Conservation (phyloP, 2,113 vertebrate species). For the Neoarius graeffei region DNA sequence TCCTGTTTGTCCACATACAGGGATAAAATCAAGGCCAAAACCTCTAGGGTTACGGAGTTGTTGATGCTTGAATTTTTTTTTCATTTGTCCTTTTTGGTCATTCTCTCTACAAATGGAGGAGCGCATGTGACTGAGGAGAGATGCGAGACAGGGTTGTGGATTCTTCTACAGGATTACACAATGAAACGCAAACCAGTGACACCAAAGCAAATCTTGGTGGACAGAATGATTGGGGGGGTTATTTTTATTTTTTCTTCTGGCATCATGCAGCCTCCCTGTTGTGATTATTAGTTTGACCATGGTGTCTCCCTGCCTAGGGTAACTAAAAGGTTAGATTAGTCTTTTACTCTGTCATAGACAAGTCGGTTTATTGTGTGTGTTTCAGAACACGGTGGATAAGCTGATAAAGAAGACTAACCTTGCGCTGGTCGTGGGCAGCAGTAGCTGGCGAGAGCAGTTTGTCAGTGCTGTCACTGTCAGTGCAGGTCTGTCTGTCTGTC, state of each 20-base stretch:
- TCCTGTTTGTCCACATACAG: background rate
- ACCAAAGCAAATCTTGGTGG: constrained; percentile 22
- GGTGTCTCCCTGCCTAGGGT: background rate
- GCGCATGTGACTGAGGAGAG: constrained; percentile 24
- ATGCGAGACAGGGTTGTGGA: constrained; percentile 13
- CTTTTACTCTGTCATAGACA: constrained; percentile 25
- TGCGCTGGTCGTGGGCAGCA: constrained; percentile 82
- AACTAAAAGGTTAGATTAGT: constrained; percentile 5
- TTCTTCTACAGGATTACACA: constrained; percentile 5
- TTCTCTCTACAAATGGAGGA: background rate
- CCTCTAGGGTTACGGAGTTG: too few species aligned
- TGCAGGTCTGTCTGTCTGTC: constrained; percentile 71
- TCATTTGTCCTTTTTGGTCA: background rate
- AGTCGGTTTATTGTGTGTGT: constrained; percentile 7
- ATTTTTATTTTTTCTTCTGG: background rate
- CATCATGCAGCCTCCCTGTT: background rate
- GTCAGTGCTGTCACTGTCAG: constrained; percentile 83
- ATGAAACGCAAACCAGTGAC: background rate
- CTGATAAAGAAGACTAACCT: constrained; percentile 85
- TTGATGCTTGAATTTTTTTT: background rate
- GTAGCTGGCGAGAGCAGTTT: constrained; percentile 85
- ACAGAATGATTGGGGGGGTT: constrained; percentile 25
- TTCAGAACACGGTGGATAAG: constrained; percentile 82
- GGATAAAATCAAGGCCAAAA: background rate
- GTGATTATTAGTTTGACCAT: constrained; percentile 36